Evolutionary conservation across 1,140 invertebrate species (phyloP).

Genomic region (Aethina tumida): DNA sequence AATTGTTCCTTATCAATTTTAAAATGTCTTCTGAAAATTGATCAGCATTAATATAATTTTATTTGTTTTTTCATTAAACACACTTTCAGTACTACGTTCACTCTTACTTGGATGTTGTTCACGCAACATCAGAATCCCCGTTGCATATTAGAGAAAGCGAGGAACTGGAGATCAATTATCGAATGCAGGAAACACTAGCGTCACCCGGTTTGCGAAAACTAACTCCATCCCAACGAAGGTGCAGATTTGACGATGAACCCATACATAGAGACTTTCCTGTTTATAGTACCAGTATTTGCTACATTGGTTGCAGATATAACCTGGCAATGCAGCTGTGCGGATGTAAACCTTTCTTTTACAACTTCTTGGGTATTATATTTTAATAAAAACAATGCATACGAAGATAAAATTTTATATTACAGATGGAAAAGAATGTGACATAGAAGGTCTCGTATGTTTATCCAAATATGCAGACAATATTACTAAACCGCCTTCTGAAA

Average conservation of each 20-base stretch:
- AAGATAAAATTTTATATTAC: conserved; percentile 9
- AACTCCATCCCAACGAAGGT: conserved; percentile 37
- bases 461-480: conserved; percentile 40
- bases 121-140: conserved; percentile 29
- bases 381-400: not conserved
- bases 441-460: conserved; percentile 43
- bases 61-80: conserved; percentile 20
- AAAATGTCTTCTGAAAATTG: conserved; percentile 19
- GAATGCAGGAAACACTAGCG: conserved; percentile 41
- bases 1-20: no score
- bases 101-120: conserved; percentile 44
- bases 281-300: conserved; percentile 41
- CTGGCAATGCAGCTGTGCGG: conserved; percentile 39
- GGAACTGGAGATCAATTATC: conserved; percentile 39
- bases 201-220: conserved; percentile 35
- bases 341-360: conserved; percentile 44
- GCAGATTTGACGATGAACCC: conserved; percentile 43
- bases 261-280: conserved; percentile 36
- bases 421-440: conserved; percentile 44
- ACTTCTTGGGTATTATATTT: conserved; percentile 21
- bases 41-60: conserved; percentile 3
- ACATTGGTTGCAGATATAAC: conserved; percentile 37
- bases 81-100: conserved; percentile 50
- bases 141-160: conserved; percentile 34
- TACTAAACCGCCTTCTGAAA: conserved; percentile 41